Conservation (phyloP, 2,113 vertebrate genomes). For the Sinocyclocheilus grahami region DNA sequence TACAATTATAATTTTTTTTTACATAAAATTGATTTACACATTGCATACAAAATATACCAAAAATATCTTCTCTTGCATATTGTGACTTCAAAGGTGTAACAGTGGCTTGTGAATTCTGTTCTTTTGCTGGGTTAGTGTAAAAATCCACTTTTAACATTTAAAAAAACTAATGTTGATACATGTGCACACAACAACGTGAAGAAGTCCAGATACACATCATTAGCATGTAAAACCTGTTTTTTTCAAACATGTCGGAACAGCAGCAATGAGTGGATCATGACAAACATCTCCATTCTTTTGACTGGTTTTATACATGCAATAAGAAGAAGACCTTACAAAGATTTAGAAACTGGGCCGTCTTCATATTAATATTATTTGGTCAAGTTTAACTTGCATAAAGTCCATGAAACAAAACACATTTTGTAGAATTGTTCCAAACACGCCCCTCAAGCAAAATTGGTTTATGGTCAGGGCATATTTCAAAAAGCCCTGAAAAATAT, state of each 20-base stretch:
- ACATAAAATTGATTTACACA: not conserved
- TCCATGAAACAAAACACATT: not conserved
- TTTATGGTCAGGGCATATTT: not conserved
- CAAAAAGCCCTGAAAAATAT: not conserved
- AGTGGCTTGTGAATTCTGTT: not conserved
- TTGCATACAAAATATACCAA: constrained; percentile 24
- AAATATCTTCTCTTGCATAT: constrained; percentile 12
- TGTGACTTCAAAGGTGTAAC: not conserved
- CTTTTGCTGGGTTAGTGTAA: constrained; percentile 16
- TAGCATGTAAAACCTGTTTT: not conserved
- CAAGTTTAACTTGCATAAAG: not conserved
- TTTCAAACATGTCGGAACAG: not conserved
- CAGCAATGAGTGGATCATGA: not conserved
- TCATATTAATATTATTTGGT: not conserved
- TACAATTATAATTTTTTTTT: not conserved
- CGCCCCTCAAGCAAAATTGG: not conserved
- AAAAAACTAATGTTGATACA: not conserved
- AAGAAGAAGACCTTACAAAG: not conserved
- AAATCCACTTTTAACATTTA: not conserved
- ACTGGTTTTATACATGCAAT: not conserved
- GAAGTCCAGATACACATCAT: not conserved
- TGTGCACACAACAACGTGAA: not conserved
- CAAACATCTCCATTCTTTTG: not conserved
- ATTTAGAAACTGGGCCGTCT: not conserved
- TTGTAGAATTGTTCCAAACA: not conserved